phyloP scores from a whole-genome alignment of 1,140 invertebrate genomes.

The Chelonus insularis region DNA sequence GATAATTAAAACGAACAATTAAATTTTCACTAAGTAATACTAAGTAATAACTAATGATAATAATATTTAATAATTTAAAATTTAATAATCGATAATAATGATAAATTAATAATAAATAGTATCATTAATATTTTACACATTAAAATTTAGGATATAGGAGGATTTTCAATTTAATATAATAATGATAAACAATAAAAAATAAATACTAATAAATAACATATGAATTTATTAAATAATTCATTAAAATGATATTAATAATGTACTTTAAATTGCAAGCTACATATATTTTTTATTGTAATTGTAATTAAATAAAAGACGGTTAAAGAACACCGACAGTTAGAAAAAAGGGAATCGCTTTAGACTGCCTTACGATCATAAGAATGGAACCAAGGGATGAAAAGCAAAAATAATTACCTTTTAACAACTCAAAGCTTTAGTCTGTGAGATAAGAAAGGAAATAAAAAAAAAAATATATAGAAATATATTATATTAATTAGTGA shows the following conservation, averaged over 20 bases:
- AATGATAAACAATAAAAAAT: too few relatives aligned
- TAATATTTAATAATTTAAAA: conserved; percentile 26
- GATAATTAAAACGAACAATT: too few relatives aligned
- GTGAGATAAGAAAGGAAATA: conserved; percentile 1
- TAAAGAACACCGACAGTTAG: conserved; percentile 18
- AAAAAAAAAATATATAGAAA: neutral
- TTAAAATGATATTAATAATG: conserved; percentile 22
- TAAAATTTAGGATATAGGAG: conserved; percentile 24
- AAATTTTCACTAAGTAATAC: too few relatives aligned
- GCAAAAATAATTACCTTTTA: conserved; percentile 5
- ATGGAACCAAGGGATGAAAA: neutral
- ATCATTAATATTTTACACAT: conserved; percentile 27
- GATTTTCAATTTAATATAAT: conserved; percentile 31
- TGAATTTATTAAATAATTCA: too few relatives aligned
- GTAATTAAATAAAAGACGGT: conserved; percentile 24
- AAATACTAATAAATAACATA: too few relatives aligned
- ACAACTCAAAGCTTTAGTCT: conserved; percentile 20
- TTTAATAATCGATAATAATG: conserved; percentile 19
- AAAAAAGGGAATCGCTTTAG: conserved; percentile 21
- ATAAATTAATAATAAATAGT: conserved; percentile 16
- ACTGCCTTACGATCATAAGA: conserved; percentile 25
- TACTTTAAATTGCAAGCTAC: conserved; percentile 28
- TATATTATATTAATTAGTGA: conserved; percentile 16
- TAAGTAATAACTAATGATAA: too few relatives aligned
- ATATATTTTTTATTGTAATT: conserved; percentile 35